These are phyloP conservation scores for Hirtodrosophila trivittata DNA, from an alignment of 2,888 invertebrate genomes.

Conservation along the genomic window DNA sequence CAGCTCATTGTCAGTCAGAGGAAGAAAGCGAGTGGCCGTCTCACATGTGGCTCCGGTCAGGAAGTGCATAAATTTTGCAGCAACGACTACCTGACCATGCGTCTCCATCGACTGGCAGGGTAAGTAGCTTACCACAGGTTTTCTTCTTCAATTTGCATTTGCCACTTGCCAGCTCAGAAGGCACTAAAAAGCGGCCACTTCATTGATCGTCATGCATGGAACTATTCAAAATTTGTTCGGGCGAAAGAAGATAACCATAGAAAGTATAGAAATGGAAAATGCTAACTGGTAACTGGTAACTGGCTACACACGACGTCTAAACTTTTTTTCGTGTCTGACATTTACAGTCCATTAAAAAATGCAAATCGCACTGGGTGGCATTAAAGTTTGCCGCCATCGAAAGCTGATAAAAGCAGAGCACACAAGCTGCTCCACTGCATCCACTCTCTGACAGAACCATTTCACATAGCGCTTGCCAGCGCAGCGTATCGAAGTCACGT, in stretches of 20 bases:
- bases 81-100: conserved; percentile 15
- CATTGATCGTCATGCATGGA: conserved; percentile 52
- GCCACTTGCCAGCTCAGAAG: conserved; percentile 6
- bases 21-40: conserved; percentile 1
- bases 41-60: conserved; percentile 47
- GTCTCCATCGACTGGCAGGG: conserved; percentile 9
- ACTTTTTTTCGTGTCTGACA: conserved; percentile 31
- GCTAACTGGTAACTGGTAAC: conserved; percentile 1
- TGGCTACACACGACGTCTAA: conserved; percentile 34
- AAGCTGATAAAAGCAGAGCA: neutral
- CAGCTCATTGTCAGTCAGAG: conserved; percentile 58
- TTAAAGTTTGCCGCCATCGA: conserved; percentile 28
- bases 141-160: neutral
- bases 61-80: conserved; percentile 66
- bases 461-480: conserved; percentile 1
- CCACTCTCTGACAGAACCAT: neutral
- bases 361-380: conserved; percentile 51
- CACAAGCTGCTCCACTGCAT: neutral
- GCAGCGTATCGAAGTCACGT: conserved; percentile 50
- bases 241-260: conserved; percentile 48
- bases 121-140: conserved; percentile 68
- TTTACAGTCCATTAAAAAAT: conserved; percentile 73
- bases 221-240: conserved; percentile 62
- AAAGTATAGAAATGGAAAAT: conserved; percentile 22
- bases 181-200: conserved; percentile 42